These are phyloP conservation scores for Torymus aiolomorphi DNA, from an alignment of 2,888 invertebrate species.

Conservation along the genomic window DNA sequence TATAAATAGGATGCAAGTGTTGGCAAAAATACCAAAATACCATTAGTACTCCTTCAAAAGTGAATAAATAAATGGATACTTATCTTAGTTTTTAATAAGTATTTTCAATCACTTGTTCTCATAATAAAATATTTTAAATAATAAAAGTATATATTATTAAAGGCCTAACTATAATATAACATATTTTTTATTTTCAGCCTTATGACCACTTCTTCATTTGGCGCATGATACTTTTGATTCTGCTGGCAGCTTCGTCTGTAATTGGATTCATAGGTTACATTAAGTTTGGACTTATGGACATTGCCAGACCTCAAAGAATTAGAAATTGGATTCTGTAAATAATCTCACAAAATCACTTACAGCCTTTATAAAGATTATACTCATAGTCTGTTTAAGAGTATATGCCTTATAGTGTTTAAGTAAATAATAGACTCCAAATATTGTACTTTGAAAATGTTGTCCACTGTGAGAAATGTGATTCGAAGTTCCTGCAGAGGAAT, in stretches of 20 bases:
- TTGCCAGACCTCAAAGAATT: slow-evolving; percentile 75
- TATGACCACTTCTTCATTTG: slow-evolving; percentile 78
- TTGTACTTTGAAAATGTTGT: slow-evolving; percentile 68
- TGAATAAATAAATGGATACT: too few species aligned
- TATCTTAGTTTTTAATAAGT: too few species aligned
- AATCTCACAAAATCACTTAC: slow-evolving; percentile 21
- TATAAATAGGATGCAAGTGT: too few species aligned
- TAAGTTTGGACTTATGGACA: slow-evolving; percentile 76
- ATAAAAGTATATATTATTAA: too few species aligned
- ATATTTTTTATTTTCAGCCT: slow-evolving; percentile 74
- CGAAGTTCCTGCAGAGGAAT: slow-evolving; percentile 65
- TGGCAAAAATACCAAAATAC: too few species aligned
- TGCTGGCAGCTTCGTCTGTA: slow-evolving; percentile 76
- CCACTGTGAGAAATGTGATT: slow-evolving; percentile 62
- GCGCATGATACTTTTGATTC: slow-evolving; percentile 75
- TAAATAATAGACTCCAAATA: slow-evolving; percentile 57
- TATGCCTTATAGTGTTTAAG: slow-evolving; percentile 33
- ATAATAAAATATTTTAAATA: not conserved
- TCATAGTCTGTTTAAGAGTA: slow-evolving; percentile 22
- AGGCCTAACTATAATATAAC: not conserved
- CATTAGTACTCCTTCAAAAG: too few species aligned
- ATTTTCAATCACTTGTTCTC: too few species aligned
- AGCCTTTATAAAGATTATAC: slow-evolving; percentile 10
- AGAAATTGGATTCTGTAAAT: slow-evolving; percentile 73
- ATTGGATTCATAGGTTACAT: slow-evolving; percentile 76